These are phyloP conservation scores for Disparrhopalites patrizii DNA, from an alignment of 2,888 invertebrate species.

Conservation along the genomic window DNA sequence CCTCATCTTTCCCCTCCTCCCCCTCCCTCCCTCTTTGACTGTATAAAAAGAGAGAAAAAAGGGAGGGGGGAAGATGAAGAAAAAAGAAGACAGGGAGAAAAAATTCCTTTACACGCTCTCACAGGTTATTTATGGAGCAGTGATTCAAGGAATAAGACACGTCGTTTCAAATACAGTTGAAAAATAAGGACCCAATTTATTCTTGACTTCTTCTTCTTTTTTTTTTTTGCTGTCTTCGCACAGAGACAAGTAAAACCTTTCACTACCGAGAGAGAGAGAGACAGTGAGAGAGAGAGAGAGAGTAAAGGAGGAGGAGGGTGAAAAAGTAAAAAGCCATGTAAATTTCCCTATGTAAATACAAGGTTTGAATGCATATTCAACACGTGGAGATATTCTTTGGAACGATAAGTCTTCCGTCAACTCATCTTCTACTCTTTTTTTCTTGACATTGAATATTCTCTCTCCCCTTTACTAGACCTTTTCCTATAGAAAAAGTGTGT, in stretches of 20 bases:
- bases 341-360: neutral
- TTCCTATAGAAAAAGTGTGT: no score
- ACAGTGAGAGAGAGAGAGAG: no score
- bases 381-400: constrained; percentile 20
- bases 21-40: no score
- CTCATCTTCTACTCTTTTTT: no score
- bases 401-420: no score
- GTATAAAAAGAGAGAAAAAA: constrained; percentile 7
- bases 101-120: constrained; percentile 12
- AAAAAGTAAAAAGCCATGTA: no score
- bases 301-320: neutral
- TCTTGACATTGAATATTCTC: no score
- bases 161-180: constrained; percentile 46
- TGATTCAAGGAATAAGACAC: constrained; percentile 47
- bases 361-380: neutral
- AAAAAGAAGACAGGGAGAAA: neutral
- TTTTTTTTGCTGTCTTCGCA: no score
- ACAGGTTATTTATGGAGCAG: constrained; percentile 45
- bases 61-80: neutral
- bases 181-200: constrained; percentile 45
- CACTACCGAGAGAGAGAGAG: no score
- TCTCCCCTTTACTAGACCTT: no score
- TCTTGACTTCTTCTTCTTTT: constrained; percentile 24
- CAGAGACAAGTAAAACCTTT: no score
- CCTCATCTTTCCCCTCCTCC: no score